Evolutionary conservation across 2,888 invertebrate genomes (phyloP).

Genomic region (Sicus ferrugineus): DNA sequence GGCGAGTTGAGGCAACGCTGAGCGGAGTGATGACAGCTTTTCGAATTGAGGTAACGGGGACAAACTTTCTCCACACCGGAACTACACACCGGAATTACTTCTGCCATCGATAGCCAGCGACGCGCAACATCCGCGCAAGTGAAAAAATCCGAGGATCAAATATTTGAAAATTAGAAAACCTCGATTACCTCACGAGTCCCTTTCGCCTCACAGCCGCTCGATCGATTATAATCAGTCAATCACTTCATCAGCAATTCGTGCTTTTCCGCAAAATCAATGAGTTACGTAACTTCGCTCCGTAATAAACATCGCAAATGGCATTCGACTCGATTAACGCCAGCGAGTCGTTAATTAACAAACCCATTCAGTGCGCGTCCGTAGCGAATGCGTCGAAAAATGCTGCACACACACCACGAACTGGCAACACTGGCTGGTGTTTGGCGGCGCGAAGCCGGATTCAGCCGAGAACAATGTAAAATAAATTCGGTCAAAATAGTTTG

Average conservation of each 20-base stretch:
- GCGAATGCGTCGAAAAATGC: not conserved
- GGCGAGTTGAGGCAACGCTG: too few relatives aligned
- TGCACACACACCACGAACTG: conserved; percentile 1
- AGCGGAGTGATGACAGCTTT: too few relatives aligned
- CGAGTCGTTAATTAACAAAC: conserved; percentile 22
- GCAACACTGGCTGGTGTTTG: conserved; percentile 22
- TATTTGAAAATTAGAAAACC: too few relatives aligned
- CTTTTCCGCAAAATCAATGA: not conserved
- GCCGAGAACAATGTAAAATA: conserved; percentile 23
- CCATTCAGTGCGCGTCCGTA: conserved; percentile 9
- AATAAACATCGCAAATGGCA: conserved; percentile 1
- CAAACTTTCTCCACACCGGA: too few relatives aligned
- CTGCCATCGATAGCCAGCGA: too few relatives aligned
- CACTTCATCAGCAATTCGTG: not conserved
- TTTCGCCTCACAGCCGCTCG: too few relatives aligned
- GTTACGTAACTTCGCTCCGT: not conserved
- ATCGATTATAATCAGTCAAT: not conserved
- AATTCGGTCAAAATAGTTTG: conserved; percentile 21
- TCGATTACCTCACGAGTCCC: too few relatives aligned
- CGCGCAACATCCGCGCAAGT: too few relatives aligned
- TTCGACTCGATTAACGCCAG: too few relatives aligned
- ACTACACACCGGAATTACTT: too few relatives aligned
- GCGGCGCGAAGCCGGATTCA: conserved; percentile 8
- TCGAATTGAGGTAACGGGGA: too few relatives aligned
- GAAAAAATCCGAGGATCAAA: too few relatives aligned